phyloP scores from a whole-genome alignment of 1,140 invertebrate genomes.

The Acromyrmex echinatior region DNA sequence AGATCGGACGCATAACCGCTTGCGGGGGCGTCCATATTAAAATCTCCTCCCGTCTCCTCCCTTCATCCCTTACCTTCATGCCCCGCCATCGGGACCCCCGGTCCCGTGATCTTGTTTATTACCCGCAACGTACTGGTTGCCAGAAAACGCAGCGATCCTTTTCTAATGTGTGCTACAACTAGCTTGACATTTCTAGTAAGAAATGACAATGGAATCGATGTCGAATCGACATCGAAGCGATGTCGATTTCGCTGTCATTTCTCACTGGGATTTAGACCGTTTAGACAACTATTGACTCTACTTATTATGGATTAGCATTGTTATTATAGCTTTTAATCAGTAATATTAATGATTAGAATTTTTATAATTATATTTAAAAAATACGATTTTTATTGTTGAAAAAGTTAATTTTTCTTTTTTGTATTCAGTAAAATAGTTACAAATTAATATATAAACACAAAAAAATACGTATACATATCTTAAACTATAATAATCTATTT shows the following conservation, averaged over 20 bases:
- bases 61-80: slow-evolving; percentile 31
- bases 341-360: background rate
- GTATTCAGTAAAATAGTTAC: background rate
- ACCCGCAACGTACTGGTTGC: slow-evolving; percentile 66
- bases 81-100: slow-evolving; percentile 57
- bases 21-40: slow-evolving; percentile 84
- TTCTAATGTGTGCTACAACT: slow-evolving; percentile 14
- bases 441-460: background rate
- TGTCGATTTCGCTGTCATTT: no score
- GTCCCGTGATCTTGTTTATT: slow-evolving; percentile 77
- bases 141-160: slow-evolving; percentile 68
- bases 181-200: background rate
- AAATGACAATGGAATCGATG: no score
- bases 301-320: background rate
- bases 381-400: background rate
- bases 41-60: slow-evolving; percentile 72
- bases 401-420: background rate
- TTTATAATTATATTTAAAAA: background rate
- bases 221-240: no score
- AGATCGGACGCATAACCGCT: slow-evolving; percentile 82
- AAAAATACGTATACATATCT: background rate
- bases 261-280: no score
- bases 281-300: background rate
- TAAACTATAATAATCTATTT: background rate
- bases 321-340: background rate